Percentiles rank a stretch among this genome's conserved stretches.
phyloP scores from a whole-genome alignment of 2,888 invertebrate species.

The Drosophila mimica region DNA sequence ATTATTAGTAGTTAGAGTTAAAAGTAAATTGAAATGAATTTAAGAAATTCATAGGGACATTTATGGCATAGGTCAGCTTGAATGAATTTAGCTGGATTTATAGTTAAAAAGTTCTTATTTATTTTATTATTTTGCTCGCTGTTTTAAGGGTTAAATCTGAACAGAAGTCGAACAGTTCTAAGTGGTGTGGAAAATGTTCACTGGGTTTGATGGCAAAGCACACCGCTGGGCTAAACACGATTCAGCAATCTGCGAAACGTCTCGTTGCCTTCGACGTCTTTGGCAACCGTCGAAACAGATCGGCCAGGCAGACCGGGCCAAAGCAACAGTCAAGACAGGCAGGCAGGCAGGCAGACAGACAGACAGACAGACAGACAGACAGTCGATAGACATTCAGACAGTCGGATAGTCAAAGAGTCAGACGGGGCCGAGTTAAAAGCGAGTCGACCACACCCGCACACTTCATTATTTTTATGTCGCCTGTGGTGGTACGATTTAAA shows the following conservation, averaged over 20 bases:
- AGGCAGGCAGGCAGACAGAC: conserved; percentile 13
- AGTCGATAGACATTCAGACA: conserved; percentile 19
- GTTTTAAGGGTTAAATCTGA: neutral
- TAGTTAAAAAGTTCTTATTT: no score
- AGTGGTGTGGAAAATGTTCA: conserved; percentile 48
- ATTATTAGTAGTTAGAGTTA: neutral
- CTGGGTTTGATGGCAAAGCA: conserved; percentile 59
- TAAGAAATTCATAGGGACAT: no score
- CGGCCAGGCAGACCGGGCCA: conserved; percentile 62
- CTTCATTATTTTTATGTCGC: conserved; percentile 85
- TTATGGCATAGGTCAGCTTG: no score
- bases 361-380: conserved; percentile 9
- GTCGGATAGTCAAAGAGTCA: conserved; percentile 10
- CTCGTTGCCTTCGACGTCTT: conserved; percentile 71
- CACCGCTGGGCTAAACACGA: conserved; percentile 78
- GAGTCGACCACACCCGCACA: conserved; percentile 85
- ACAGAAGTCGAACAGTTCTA: conserved; percentile 33
- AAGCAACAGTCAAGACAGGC: conserved; percentile 49
- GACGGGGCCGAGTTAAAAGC: conserved; percentile 52
- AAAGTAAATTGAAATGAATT: neutral
- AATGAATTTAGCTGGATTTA: neutral
- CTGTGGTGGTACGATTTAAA: conserved; percentile 83
- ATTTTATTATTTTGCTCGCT: neutral
- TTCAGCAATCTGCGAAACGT: conserved; percentile 76
- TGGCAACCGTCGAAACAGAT: conserved; percentile 73